phyloP scores from a whole-genome alignment of 92 coral and sea anemone species.

The Porites divaricata region DNA sequence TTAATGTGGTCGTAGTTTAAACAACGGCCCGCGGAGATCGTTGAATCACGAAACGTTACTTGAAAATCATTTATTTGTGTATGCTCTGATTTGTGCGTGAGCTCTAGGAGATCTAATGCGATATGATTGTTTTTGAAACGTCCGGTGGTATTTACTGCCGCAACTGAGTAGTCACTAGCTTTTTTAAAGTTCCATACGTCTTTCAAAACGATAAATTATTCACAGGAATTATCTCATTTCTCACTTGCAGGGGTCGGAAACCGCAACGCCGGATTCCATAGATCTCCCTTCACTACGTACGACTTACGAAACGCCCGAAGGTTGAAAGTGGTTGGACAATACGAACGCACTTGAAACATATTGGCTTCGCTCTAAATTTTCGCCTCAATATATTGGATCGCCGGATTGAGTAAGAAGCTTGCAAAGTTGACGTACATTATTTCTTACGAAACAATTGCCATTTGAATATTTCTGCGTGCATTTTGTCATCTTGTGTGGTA shows the following conservation, averaged over 20 bases:
- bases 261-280: slow-evolving; percentile 49
- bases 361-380: slow-evolving; percentile 16
- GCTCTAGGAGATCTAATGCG: neutral
- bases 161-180: slow-evolving; percentile 48
- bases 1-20: neutral
- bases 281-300: slow-evolving; percentile 49
- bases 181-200: slow-evolving; percentile 39
- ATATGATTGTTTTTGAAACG: neutral
- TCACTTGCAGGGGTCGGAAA: slow-evolving; percentile 53
- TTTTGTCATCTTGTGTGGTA: slow-evolving; percentile 12
- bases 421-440: slow-evolving; percentile 7
- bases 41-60: neutral
- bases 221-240: slow-evolving; percentile 82
- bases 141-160: slow-evolving; percentile 37
- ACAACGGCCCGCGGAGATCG: neutral
- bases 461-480: neutral
- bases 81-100: neutral
- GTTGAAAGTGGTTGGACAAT: neutral
- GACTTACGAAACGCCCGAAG: slow-evolving; percentile 38
- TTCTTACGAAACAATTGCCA: neutral
- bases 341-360: slow-evolving; percentile 1
- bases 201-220: slow-evolving; percentile 80
- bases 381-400: slow-evolving; percentile 30
- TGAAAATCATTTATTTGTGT: neutral
- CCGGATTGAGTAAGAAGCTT: slow-evolving; percentile 2